Evolutionary conservation across 2,888 invertebrate genomes (phyloP), one percentile per base, ranked within the genome.

Genomic region (Rutpela maculata): DNA sequence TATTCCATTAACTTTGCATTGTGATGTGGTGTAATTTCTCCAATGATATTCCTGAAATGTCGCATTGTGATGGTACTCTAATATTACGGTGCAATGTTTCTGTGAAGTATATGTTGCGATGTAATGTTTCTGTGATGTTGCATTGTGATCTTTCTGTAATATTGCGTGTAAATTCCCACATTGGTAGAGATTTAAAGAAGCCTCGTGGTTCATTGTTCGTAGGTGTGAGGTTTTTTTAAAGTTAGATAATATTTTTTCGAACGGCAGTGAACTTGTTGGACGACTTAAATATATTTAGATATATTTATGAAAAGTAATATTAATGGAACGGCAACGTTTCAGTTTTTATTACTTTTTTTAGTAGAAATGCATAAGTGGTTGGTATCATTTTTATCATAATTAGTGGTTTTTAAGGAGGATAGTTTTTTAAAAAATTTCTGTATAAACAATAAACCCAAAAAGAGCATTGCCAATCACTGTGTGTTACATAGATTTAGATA

Each of bases 201-300:
- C 65, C 63, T 60, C 15, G 60, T 59, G 22, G 15, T n/a, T 50
- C 50, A n/a, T 50, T 50, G 50, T 50, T 50, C 50, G 12, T 50
- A 50, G n/a, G 50, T 57, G 18, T n/a, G 43, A 60, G 74, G 35
- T 67, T 59, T 60, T 67, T 59, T 35, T 67, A 18, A 56, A 19
- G 18, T 66, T 63, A 62, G 55, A 31, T 18, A 31, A 38, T 67
- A 35, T 60, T 43, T 67, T 43, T 57, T 70, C 57, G 65, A 56
- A 65, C 22, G 31, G 26, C 75, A 71, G 71, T 67, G 71, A 76
- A 71, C 66, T 76, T 55, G 66, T 71, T 31, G 57, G 55, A 66
- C 66, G 57, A 66, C 71, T 70, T 19, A 66, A 71, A 76, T 70
- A 75, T 76, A 71, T 76, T 38, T 70, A 68, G 59, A 69, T 75